These are phyloP conservation scores for Thyatira batis DNA, from an alignment of 2,888 invertebrate genomes.

Conservation along the genomic window DNA sequence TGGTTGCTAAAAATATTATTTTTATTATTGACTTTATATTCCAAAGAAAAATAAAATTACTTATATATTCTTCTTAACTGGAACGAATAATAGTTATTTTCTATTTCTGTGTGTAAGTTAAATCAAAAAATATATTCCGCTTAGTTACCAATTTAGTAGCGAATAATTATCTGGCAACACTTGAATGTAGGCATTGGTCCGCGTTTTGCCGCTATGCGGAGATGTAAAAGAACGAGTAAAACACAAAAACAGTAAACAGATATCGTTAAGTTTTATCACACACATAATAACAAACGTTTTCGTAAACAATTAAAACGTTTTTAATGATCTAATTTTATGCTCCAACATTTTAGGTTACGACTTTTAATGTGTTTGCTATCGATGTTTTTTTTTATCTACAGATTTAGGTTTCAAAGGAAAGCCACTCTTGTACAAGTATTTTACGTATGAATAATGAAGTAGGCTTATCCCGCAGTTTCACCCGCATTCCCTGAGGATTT, in stretches of 20 bases:
- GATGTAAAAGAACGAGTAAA: slow-evolving; percentile 32
- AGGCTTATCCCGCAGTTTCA: too few relatives aligned
- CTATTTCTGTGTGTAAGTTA: slow-evolving; percentile 10
- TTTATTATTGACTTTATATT: too few relatives aligned
- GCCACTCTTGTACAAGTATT: too few relatives aligned
- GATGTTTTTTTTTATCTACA: too few relatives aligned
- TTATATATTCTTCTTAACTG: too few relatives aligned
- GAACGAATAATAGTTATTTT: too few relatives aligned
- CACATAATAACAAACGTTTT: slow-evolving; percentile 2
- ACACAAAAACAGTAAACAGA: neutral
- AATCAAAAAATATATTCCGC: slow-evolving; percentile 3
- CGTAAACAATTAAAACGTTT: neutral
- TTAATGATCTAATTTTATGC: neutral
- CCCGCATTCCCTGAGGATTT: too few relatives aligned
- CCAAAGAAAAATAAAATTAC: too few relatives aligned
- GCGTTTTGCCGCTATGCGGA: slow-evolving; percentile 71
- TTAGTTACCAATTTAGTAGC: slow-evolving; percentile 8
- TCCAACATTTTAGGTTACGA: neutral
- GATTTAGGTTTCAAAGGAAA: too few relatives aligned
- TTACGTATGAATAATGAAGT: too few relatives aligned
- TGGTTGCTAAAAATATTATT: too few relatives aligned
- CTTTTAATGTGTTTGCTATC: too few relatives aligned
- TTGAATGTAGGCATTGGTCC: slow-evolving; percentile 49
- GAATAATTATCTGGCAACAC: slow-evolving; percentile 40
- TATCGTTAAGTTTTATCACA: slow-evolving; percentile 6